Conservation (phyloP, 64 coral and sea anemone genomes). For the Actinia equina region DNA sequence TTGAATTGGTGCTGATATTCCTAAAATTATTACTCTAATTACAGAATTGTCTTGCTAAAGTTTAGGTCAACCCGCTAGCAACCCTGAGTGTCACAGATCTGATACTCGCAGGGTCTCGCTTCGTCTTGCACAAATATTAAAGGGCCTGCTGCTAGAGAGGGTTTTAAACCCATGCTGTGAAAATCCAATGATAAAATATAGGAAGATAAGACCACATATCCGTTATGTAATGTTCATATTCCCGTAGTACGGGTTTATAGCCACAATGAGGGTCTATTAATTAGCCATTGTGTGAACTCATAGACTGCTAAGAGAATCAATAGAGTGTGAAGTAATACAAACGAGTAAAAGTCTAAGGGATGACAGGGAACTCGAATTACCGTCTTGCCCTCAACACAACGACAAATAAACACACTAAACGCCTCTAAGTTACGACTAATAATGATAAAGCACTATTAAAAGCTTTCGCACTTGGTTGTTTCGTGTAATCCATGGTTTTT, state of each 20-base stretch:
- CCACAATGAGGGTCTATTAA: background rate
- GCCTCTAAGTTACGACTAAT: slow-evolving; percentile 1
- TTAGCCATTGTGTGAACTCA: background rate
- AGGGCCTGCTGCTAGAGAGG: background rate
- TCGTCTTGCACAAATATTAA: background rate
- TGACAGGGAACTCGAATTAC: slow-evolving; percentile 2
- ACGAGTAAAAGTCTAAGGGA: background rate
- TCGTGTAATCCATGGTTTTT: background rate
- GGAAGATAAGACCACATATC: background rate
- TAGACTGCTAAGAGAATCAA: background rate
- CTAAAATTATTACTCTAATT: too few species aligned
- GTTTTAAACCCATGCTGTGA: background rate
- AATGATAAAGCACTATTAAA: slow-evolving; percentile 12
- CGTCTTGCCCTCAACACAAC: slow-evolving; percentile 15
- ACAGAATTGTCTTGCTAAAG: too few species aligned
- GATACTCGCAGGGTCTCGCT: background rate
- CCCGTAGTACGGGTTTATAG: background rate
- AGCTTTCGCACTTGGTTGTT: background rate
- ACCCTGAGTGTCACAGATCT: background rate
- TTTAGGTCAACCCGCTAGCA: too few species aligned
- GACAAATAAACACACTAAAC: slow-evolving; percentile 20
- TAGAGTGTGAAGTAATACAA: background rate
- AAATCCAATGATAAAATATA: background rate
- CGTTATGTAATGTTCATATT: background rate
- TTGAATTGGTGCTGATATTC: too few species aligned